These are phyloP conservation scores for Eospalax fontanierii DNA, from an alignment of 2,797 vertebrate species.

Conservation along the genomic window DNA sequence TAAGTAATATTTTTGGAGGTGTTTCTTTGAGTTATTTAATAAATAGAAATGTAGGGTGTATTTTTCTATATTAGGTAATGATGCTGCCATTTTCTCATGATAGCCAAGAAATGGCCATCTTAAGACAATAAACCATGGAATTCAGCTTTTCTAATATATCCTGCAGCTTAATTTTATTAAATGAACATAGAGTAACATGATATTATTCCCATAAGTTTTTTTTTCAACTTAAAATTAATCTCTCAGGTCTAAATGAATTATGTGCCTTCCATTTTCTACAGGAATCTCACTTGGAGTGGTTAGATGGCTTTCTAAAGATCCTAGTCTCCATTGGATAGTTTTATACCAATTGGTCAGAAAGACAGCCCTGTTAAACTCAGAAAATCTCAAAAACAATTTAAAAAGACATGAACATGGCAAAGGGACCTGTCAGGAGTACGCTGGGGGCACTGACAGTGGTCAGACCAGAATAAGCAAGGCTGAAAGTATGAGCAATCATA, in stretches of 20 bases:
- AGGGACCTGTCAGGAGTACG: neutral
- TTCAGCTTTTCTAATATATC: neutral
- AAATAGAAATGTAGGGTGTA: neutral
- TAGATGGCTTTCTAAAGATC: neutral
- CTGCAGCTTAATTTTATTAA: neutral
- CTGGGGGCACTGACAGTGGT: neutral
- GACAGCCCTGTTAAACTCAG: neutral
- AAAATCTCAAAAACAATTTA: neutral
- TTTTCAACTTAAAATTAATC: slow-evolving; percentile 28
- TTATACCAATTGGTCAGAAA: neutral
- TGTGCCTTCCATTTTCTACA: neutral
- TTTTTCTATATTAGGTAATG: neutral
- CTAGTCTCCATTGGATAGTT: neutral
- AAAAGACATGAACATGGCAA: neutral
- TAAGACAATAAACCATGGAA: neutral
- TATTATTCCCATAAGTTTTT: neutral
- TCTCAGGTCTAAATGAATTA: slow-evolving; percentile 1
- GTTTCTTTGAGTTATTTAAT: slow-evolving; percentile 18
- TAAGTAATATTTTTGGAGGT: neutral
- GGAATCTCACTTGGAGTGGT: neutral
- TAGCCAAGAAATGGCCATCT: neutral
- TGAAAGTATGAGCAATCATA: neutral
- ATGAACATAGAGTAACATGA: neutral
- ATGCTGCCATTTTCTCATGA: neutral
- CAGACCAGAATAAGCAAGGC: neutral